Evolutionary conservation across 2,113 vertebrate species (phyloP).

Genomic region (Mesitornis unicolor): DNA sequence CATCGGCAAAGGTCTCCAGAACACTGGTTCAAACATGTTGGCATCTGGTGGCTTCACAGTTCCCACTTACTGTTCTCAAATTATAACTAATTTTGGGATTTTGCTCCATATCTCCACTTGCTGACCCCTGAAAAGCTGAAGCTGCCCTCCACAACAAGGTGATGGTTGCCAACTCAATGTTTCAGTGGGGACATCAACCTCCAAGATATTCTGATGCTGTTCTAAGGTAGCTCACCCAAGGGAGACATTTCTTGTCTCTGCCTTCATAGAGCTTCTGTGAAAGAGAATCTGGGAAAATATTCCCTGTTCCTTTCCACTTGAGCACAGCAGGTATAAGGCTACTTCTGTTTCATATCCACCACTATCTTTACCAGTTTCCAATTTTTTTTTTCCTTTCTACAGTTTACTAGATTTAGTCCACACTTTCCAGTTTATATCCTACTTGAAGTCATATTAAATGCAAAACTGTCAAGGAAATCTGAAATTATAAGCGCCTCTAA

Average conservation of each 20-base stretch:
- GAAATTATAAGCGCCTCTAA: not conserved
- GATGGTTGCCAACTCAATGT: not conserved
- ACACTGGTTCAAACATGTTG: rapidly evolving
- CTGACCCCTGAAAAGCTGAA: not conserved
- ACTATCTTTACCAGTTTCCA: not conserved
- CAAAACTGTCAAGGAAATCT: not conserved
- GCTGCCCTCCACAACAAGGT: not conserved
- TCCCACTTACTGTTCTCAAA: not conserved
- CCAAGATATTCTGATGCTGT: not conserved
- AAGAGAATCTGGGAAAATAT: not conserved
- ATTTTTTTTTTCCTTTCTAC: not conserved
- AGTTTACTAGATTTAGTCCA: not conserved
- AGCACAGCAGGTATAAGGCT: not conserved
- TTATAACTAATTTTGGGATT: not conserved
- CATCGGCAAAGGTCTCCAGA: not conserved
- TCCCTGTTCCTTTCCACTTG: not conserved
- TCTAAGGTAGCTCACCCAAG: not conserved
- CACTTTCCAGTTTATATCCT: not conserved
- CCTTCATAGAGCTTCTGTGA: not conserved
- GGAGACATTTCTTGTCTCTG: not conserved
- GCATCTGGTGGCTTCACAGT: not conserved
- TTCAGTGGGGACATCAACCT: not conserved
- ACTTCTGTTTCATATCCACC: not conserved
- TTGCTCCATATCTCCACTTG: not conserved
- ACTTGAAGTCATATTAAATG: not conserved